Percentiles rank a stretch among this genome's conserved stretches.
Conservation (phyloP, 2,113 vertebrate genomes). For the Odobenus rosmarus region DNA sequence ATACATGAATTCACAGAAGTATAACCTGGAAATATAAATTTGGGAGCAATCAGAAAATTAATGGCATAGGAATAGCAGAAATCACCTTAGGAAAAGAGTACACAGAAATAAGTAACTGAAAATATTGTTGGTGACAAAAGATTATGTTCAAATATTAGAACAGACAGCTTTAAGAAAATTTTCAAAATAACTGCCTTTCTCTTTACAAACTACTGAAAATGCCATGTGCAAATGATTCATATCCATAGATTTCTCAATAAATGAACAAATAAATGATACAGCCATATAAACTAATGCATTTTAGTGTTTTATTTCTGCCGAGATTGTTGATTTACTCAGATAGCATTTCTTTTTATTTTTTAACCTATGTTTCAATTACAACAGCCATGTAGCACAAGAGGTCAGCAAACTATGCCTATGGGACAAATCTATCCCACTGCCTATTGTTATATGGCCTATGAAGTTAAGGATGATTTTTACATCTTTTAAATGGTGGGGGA, state of each 20-base stretch:
- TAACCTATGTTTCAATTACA: background rate
- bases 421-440: background rate
- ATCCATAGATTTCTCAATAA: constrained; percentile 5
- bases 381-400: background rate
- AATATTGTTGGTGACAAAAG: constrained; percentile 8
- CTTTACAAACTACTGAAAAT: constrained; percentile 32
- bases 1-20: constrained; percentile 11
- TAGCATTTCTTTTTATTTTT: background rate
- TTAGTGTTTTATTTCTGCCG: constrained; percentile 6
- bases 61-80: background rate
- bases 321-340: constrained; percentile 38
- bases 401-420: background rate
- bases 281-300: background rate
- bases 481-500: constrained; percentile 9
- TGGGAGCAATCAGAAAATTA: constrained; percentile 47
- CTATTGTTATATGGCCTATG: background rate
- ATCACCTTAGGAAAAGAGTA: background rate
- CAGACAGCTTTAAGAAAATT: background rate
- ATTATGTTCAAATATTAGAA: constrained; percentile 18
- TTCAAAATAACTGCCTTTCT: constrained; percentile 16
- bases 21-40: constrained; percentile 36
- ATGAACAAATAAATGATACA: constrained; percentile 5
- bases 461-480: constrained; percentile 19
- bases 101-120: constrained; percentile 22
- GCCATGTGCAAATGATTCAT: background rate